A percentile compares a stretch with the other conserved stretches of the same genome.
Conservation (phyloP, 1,140 invertebrate genomes). For the Agrilus planipennis region DNA sequence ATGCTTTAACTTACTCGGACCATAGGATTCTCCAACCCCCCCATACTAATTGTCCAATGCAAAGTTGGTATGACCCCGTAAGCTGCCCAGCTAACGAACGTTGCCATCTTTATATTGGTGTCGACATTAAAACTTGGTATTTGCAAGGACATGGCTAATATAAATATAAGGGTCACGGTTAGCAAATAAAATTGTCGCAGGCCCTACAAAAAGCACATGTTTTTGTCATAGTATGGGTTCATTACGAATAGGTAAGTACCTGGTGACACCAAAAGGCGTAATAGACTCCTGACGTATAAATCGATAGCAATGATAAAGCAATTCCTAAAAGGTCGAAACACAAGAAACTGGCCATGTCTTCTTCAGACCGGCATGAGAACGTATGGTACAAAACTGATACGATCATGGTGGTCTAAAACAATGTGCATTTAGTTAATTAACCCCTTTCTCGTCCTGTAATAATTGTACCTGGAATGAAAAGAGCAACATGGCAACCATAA, state of each 20-base stretch:
- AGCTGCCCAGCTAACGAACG: slow-evolving; percentile 75
- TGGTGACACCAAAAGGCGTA: slow-evolving; percentile 94
- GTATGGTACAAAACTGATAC: slow-evolving; percentile 88
- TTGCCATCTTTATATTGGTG: slow-evolving; percentile 58
- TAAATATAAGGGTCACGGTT: slow-evolving; percentile 67
- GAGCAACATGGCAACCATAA: slow-evolving; percentile 69
- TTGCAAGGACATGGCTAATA: slow-evolving; percentile 65
- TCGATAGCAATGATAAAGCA: slow-evolving; percentile 79
- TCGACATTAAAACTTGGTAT: slow-evolving; percentile 61
- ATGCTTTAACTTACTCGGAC: slow-evolving; percentile 59
- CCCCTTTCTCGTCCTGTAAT: neutral
- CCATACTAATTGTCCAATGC: slow-evolving; percentile 84
- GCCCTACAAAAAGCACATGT: slow-evolving; percentile 3
- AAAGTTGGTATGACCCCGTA: slow-evolving; percentile 84
- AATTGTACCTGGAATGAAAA: slow-evolving; percentile 73
- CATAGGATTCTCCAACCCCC: slow-evolving; percentile 71
- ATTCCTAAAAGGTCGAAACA: slow-evolving; percentile 90
- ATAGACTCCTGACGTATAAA: slow-evolving; percentile 91
- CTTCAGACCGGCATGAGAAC: slow-evolving; percentile 83
- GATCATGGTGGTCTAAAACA: slow-evolving; percentile 80
- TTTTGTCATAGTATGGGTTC: neutral
- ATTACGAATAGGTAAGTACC: slow-evolving; percentile 48
- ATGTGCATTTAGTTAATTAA: slow-evolving; percentile 4
- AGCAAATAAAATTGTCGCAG: slow-evolving; percentile 61
- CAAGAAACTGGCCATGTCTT: slow-evolving; percentile 76